phyloP scores from a whole-genome alignment of 2,113 vertebrate genomes.

The Dolichallabes microphthalmus region DNA sequence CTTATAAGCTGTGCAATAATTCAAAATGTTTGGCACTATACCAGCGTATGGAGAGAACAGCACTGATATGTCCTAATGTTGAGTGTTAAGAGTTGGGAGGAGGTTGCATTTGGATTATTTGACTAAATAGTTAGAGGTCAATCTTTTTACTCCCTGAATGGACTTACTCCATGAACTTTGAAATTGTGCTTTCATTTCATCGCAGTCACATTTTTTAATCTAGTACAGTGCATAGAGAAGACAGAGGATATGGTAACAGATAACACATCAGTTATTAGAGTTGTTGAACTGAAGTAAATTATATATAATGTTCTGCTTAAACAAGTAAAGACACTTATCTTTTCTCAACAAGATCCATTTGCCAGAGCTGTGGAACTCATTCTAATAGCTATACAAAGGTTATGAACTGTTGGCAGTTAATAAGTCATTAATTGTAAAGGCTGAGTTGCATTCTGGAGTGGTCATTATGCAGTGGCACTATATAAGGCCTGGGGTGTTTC shows the following conservation, averaged over 20 bases:
- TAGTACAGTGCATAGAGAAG: background rate
- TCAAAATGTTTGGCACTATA: slow-evolving; percentile 29
- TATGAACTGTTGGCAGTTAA: slow-evolving; percentile 99
- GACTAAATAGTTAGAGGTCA: background rate
- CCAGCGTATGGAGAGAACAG: slow-evolving; percentile 1
- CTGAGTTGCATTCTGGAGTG: slow-evolving; percentile 89
- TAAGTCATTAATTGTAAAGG: slow-evolving; percentile 95
- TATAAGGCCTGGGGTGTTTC: slow-evolving; percentile 85
- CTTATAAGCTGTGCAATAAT: slow-evolving; percentile 53
- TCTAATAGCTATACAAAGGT: slow-evolving; percentile 93
- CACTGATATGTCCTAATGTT: slow-evolving; percentile 14
- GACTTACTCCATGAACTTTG: too few species aligned
- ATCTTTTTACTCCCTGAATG: background rate
- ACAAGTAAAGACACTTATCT: slow-evolving; percentile 54
- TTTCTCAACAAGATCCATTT: slow-evolving; percentile 62
- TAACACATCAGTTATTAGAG: background rate
- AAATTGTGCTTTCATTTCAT: background rate
- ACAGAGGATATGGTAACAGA: background rate
- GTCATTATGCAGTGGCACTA: slow-evolving; percentile 87
- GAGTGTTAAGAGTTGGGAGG: slow-evolving; percentile 13
- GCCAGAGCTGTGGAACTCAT: slow-evolving; percentile 83
- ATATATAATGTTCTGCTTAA: slow-evolving; percentile 42
- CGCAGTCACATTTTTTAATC: background rate
- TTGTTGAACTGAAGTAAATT: slow-evolving; percentile 8
- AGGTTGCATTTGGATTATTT: background rate